Conservation (phyloP, 2,113 vertebrate genomes). For the Megaleporinus macrocephalus region DNA sequence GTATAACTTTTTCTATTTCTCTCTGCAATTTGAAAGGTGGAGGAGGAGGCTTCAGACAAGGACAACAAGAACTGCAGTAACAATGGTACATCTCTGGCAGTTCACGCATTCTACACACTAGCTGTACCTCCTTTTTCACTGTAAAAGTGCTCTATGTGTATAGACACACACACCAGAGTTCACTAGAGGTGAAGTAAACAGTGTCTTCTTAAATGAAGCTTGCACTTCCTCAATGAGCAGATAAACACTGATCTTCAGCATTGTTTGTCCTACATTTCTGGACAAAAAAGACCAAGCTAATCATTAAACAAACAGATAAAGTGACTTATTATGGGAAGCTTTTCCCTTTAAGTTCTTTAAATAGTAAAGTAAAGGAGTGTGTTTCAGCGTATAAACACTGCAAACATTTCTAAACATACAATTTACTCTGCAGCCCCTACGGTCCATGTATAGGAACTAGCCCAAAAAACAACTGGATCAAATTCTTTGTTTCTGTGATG, state of each 20-base stretch:
- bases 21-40: conserved; percentile 70
- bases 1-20: conserved; percentile 27
- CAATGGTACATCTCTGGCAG: conserved; percentile 67
- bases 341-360: too few relatives aligned
- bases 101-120: conserved; percentile 1
- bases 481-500: too few relatives aligned
- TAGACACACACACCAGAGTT: background rate
- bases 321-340: too few relatives aligned
- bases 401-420: too few relatives aligned
- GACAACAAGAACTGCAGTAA: conserved; percentile 87
- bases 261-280: too few relatives aligned
- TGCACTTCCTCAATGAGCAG: background rate
- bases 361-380: too few relatives aligned
- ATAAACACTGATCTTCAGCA: background rate
- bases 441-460: too few relatives aligned
- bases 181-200: background rate
- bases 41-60: conserved; percentile 84
- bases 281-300: too few relatives aligned
- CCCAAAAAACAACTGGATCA: too few relatives aligned
- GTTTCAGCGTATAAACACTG: too few relatives aligned
- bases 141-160: background rate
- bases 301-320: too few relatives aligned
- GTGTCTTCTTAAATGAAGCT: background rate
- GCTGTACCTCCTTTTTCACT: background rate
- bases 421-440: too few relatives aligned